Base-by-base conservation (phyloP, 1,140 invertebrate genomes). In the Hylyphantes graminicola region DNA sequence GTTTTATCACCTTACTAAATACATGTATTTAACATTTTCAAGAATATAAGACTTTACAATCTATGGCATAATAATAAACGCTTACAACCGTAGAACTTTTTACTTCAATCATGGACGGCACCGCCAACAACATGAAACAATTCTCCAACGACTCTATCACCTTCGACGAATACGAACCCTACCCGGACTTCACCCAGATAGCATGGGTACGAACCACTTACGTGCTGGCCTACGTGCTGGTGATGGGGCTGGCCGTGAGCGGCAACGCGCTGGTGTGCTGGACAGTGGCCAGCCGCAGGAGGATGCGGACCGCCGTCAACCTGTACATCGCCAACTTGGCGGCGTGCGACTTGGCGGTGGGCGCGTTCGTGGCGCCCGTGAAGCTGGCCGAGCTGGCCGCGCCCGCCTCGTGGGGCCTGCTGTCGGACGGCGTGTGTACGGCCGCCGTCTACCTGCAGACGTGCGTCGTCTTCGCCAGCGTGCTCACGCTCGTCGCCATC, bases 251-350 rank as follows among this genome's bases (percentile, higher is more conserved):
- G 6, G 88, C 91, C 8, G 86, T 91, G 0, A 77, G 88, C 19
- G 89, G 89, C 0, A 90, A 90, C 72, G 63, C 87, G 10, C 72
- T 90, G 17, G 89, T 90, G 7, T 87, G 87, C 63, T 76, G 88
- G 48, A 89, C 88, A 0, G 89, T 90, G 10, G 86, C 87, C 57
- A 59, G 85, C 0, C 91, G 91, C 85, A 87, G 88, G 11, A 88
- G 89, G 64, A 91, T 92, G 91, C 91, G 91, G 78, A 91, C 90
- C 2, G 89, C 90, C 11, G 91, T 91, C 67, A 91, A 92, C 87
- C 91, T 90, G 85, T 91, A 91, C 87, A 91, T 92, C 61, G 91
- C 91, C 55, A 92, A 92, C 86, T 85, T 92, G 59, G 90, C 90
- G 0, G 73, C 88, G 50, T 90, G 89, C 70, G 91, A 91, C 85